Evolutionary conservation across 2,888 invertebrate genomes (phyloP), one percentile per base, ranked within the genome.

Genomic region (Odontocolon sp.): DNA sequence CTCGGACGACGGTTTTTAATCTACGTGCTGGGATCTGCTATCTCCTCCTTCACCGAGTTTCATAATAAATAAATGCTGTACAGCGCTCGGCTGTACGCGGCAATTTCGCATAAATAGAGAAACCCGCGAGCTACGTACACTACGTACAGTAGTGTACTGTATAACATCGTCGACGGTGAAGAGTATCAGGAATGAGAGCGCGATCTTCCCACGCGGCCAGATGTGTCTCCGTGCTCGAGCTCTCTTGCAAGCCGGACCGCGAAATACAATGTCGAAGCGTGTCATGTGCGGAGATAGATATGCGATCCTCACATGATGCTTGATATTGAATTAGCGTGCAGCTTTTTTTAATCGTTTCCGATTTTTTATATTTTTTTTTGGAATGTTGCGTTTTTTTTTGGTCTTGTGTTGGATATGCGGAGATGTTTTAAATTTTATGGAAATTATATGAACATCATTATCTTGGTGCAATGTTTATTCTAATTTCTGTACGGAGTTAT

Each of bases 161-260:
- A 54, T 31, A 3, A 31, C 45, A 61, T 26, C 56, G 69, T 42
- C 57, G 70, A 56, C 74, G 71, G 68, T 61, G 71, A 76, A 64
- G 67, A 64, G 47, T n/a, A 71, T 63, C 80, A 71, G 81, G 78
- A 87, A 88, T 83, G 86, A 77, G 88, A 87, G 85, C 86, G 85
- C 84, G 84, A 84, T 86, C 86, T 88, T 89, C 88, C 87, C 88
- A 88, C 88, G 88, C 86, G 84, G 71, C 81, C 83, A 83, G 84
- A 85, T 84, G 82, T 77, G 82, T 78, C 54, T 31, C 52, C 45
- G 50, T 38, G 11, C 14, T 38, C 54, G 36, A 23, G 28, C 18
- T 33, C 31, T 33, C 45, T 63, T 40, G 63, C 36, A 47, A 45
- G 33, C 33, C 50, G 52, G 33, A 57, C 28, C 38, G 28, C 61